phyloP scores from a whole-genome alignment of 30 jellyfish, hydroid and myxozoan genomes.

The Hydractinia echinata region DNA sequence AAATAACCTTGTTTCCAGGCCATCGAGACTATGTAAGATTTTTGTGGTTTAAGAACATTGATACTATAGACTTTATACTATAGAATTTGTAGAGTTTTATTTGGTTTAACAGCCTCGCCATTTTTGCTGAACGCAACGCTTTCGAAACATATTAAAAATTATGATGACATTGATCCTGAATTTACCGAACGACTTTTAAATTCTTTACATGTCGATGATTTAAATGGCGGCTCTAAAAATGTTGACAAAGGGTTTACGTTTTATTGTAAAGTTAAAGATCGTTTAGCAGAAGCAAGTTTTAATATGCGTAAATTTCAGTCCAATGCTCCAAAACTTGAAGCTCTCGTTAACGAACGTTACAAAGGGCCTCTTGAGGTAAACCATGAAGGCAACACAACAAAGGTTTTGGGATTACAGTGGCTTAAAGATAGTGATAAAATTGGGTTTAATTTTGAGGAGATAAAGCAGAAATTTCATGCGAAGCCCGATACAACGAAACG shows the following conservation, averaged over 20 bases:
- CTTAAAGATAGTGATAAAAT: background rate
- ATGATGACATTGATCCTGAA: background rate
- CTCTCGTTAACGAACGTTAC: background rate
- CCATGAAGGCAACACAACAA: background rate
- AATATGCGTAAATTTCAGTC: background rate
- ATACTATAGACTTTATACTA: background rate
- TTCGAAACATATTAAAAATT: background rate
- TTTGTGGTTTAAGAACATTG: background rate
- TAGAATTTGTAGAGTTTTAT: background rate
- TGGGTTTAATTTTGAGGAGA: background rate
- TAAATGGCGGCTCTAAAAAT: too few species aligned
- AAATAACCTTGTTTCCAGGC: background rate
- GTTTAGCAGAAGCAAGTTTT: too few species aligned
- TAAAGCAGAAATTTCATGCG: background rate
- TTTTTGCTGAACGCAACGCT: slow-evolving; percentile 10
- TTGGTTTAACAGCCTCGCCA: slow-evolving; percentile 28
- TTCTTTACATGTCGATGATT: background rate
- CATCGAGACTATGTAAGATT: background rate
- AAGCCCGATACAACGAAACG: background rate
- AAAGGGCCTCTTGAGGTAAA: background rate
- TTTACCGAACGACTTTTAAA: background rate
- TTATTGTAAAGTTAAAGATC: too few species aligned
- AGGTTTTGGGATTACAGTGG: background rate
- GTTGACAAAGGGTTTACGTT: too few species aligned
- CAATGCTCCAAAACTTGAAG: background rate